Evolutionary conservation across 2,113 vertebrate species (phyloP), one percentile per base, ranked within the genome.

Genomic region (Albula glossodonta): DNA sequence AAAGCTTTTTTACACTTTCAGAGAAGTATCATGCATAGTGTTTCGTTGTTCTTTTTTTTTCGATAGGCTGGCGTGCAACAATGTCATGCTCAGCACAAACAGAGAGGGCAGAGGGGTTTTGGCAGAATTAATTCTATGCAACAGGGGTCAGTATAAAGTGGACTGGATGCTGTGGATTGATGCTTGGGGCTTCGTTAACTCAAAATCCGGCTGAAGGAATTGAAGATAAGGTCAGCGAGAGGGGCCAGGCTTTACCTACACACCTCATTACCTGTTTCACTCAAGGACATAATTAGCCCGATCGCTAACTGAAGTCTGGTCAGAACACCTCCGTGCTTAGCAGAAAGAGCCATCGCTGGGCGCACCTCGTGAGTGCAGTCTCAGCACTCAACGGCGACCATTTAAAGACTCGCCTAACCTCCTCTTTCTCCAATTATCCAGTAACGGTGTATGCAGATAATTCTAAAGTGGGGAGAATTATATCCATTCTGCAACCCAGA

Each of bases 231-330:
- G 80, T 52, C 22, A 25, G 80, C 8, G 51, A 19, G 51, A 8
- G 2, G 80, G 51, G 50, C 13, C 25, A 17, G 17, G 60, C 57
- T 22, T 77, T 82, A 83, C 57, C 41, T n/a, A 66, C 60, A 51
- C 82, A 19, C 8, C 60, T 83, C 17, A 83, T 83, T 70, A n/a
- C 82, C 81, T 63, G 49, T 22, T 19, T 70, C 56, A 19, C 57
- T 83, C 31, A n/a, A 22, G 81, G 31, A 25, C 77, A 49, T 83
- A 79, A 31, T 83, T 60, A 50, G 70, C 74, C 53, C 17, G 51
- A 51, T 50, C 81, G 8, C 80, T 31, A 2, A 70, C 50, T 22
- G 25, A 81, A 52, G 53, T 78, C 78, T 22, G 70, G 17, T 86
- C 60, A 19, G 22, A 17, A 19, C 25, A 22, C 51, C 25, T 3